phyloP scores from a whole-genome alignment of 2,888 invertebrate species.

The Melanostoma mellinum region DNA sequence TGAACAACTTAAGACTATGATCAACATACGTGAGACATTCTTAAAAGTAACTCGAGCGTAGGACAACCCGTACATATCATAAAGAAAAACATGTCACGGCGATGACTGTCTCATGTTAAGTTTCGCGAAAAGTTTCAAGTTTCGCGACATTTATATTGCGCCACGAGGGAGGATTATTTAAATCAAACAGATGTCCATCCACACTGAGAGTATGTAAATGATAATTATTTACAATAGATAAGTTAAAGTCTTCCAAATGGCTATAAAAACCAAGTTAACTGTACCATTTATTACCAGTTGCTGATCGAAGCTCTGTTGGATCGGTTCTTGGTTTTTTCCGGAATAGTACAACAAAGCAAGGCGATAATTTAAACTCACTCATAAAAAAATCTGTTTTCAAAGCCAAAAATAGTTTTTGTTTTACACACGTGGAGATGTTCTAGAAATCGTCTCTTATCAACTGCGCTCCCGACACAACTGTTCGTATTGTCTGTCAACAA shows the following conservation, averaged over 20 bases:
- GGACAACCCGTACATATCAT: not conserved
- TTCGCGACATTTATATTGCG: slow-evolving; percentile 25
- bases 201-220: slow-evolving; percentile 25
- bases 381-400: slow-evolving; percentile 7
- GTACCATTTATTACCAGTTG: slow-evolving; percentile 60
- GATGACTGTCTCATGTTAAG: not conserved
- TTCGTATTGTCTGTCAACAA: too few species aligned
- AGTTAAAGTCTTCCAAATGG: not conserved
- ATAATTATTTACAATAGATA: slow-evolving; percentile 55
- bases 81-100: not conserved
- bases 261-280: slow-evolving; percentile 55
- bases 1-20: slow-evolving; percentile 35
- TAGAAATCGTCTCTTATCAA: too few species aligned
- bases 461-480: too few species aligned
- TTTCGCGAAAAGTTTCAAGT: slow-evolving; percentile 39
- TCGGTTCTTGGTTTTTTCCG: not conserved
- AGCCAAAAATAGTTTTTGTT: too few species aligned
- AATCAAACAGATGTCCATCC: slow-evolving; percentile 44
- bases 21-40: slow-evolving; percentile 58
- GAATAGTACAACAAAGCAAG: too few species aligned
- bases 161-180: slow-evolving; percentile 15
- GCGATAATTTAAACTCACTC: slow-evolving; percentile 5
- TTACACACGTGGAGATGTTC: too few species aligned
- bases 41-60: not conserved
- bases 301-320: slow-evolving; percentile 69